These are phyloP conservation scores for Sterrhoptilus dennistouni DNA, from an alignment of 2,113 vertebrate species.

Conservation along the genomic window DNA sequence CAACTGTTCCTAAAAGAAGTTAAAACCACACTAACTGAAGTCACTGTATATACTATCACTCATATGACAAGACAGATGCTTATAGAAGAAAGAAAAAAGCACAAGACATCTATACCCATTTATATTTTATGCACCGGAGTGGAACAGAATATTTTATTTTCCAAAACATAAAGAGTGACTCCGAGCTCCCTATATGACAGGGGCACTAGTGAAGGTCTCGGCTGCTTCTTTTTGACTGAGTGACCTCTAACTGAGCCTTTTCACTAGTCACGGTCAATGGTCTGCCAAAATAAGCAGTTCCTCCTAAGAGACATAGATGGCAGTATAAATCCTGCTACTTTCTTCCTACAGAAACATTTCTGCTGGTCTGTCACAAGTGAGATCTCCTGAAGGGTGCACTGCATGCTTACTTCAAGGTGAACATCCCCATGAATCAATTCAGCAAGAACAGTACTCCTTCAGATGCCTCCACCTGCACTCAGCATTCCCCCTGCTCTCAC, in stretches of 20 bases:
- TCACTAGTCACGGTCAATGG: not conserved
- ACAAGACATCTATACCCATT: not conserved
- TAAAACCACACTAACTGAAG: not conserved
- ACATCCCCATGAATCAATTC: not conserved
- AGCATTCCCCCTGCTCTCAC: not conserved
- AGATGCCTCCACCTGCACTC: not conserved
- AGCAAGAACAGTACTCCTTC: not conserved
- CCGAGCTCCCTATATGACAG: not conserved
- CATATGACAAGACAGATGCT: not conserved
- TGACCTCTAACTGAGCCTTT: not conserved
- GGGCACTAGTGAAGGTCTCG: not conserved
- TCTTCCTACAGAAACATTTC: slow-evolving; percentile 53
- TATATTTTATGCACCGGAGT: not conserved
- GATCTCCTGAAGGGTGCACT: slow-evolving; percentile 59
- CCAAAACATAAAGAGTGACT: not conserved
- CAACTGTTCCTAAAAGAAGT: not conserved
- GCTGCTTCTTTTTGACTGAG: not conserved
- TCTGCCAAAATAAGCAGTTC: not conserved
- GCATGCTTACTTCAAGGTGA: slow-evolving; percentile 46
- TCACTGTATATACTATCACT: not conserved
- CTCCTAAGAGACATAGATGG: not conserved
- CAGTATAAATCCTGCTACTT: not conserved
- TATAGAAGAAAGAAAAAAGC: not conserved
- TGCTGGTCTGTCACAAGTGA: slow-evolving; percentile 54
- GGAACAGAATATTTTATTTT: not conserved